Percentiles rank a stretch among this genome's conserved stretches.
phyloP scores from a whole-genome alignment of 53 echinoderm and acorn worm species.

The Crossaster papposus region DNA sequence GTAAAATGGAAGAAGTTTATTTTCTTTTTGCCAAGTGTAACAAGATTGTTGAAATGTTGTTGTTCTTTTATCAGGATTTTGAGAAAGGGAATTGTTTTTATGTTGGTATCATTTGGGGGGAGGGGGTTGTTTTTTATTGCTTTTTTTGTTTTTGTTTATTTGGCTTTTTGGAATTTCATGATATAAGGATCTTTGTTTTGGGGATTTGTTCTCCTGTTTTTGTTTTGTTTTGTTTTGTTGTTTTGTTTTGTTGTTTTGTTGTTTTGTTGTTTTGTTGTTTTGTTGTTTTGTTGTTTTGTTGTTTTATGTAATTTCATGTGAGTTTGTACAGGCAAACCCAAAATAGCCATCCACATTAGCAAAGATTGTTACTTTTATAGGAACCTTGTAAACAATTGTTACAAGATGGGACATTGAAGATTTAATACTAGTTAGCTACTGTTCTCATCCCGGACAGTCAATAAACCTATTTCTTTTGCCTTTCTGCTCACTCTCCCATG shows the following conservation, averaged over 20 bases:
- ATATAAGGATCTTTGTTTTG: no score
- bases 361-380: not conserved
- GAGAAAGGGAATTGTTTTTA: no score
- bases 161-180: no score
- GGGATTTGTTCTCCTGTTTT: not conserved
- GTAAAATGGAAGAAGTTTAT: conserved; percentile 15
- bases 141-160: no score
- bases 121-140: no score
- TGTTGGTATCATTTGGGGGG: no score
- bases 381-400: not conserved
- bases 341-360: no score
- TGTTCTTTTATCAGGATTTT: no score
- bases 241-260: no score
- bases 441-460: not conserved
- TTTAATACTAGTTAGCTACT: conserved; percentile 38
- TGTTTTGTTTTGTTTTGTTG: no score
- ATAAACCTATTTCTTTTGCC: conserved; percentile 37
- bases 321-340: not conserved
- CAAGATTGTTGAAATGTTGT: no score
- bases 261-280: no score
- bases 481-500: conserved; percentile 4
- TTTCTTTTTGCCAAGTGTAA: not conserved
- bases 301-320: not conserved
- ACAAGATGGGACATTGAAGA: not conserved
- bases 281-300: not conserved